Evolutionary conservation across 2,888 invertebrate species (phyloP).

Genomic region (Apodemia duryi): DNA sequence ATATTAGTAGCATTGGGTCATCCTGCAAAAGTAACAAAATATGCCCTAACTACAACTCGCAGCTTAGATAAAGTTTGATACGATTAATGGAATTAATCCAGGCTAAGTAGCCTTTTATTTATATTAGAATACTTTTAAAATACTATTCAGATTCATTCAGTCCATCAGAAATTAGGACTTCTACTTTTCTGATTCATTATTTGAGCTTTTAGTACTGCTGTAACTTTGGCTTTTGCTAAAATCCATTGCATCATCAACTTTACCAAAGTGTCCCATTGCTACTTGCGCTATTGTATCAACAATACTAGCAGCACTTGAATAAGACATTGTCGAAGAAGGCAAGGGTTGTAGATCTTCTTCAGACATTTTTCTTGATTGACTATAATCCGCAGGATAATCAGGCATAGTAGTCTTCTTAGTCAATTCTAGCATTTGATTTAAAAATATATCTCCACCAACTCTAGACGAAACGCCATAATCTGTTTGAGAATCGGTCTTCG

Average conservation of each 20-base stretch:
- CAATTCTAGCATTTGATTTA: constrained; percentile 75
- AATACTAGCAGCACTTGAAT: constrained; percentile 58
- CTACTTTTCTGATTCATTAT: constrained; percentile 41
- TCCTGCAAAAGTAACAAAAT: not conserved
- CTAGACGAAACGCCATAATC: constrained; percentile 73
- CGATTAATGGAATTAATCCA: no score
- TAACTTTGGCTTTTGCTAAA: constrained; percentile 67
- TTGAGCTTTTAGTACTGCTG: constrained; percentile 46
- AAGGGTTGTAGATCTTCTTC: constrained; percentile 72
- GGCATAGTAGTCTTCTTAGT: constrained; percentile 76
- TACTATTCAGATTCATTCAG: not conserved
- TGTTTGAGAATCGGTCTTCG: constrained; percentile 56
- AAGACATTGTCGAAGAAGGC: constrained; percentile 70
- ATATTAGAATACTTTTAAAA: not conserved
- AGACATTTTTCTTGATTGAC: constrained; percentile 79
- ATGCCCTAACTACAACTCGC: not conserved
- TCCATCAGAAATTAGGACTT: not conserved
- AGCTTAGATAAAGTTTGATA: no score
- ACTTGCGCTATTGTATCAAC: constrained; percentile 67
- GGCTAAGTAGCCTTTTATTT: not conserved
- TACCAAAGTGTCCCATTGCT: constrained; percentile 63
- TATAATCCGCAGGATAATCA: constrained; percentile 68
- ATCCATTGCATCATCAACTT: constrained; percentile 62
- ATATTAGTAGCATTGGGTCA: not conserved
- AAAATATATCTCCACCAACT: constrained; percentile 67